These are phyloP conservation scores for Falcaria lacertinaria DNA, from an alignment of 2,888 invertebrate species.

Conservation along the genomic window DNA sequence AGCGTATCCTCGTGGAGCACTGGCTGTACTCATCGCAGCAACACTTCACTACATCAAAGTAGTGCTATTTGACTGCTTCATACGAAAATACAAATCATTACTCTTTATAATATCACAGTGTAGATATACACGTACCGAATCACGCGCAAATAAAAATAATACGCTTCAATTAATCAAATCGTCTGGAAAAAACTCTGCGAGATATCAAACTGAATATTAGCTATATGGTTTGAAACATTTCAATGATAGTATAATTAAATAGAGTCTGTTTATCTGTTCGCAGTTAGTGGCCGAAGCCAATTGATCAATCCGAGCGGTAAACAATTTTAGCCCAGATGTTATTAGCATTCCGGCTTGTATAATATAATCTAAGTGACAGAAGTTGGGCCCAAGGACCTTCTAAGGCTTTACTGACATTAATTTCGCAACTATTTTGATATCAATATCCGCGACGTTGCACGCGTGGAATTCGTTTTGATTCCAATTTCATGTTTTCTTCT, in stretches of 20 bases:
- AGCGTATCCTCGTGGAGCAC: no score
- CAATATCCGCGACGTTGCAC: no score
- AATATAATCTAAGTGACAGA: conserved; percentile 31
- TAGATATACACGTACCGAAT: neutral
- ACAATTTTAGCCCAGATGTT: conserved; percentile 30
- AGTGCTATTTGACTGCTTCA: no score
- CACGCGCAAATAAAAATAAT: neutral
- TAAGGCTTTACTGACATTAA: conserved; percentile 16
- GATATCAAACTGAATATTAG: neutral
- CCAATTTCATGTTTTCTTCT: no score
- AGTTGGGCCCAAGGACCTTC: conserved; percentile 16
- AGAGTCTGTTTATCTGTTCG: conserved; percentile 1
- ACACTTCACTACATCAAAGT: no score
- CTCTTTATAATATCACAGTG: no score
- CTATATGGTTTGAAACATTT: neutral
- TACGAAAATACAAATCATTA: no score
- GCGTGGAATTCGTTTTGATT: no score
- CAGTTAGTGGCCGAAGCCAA: conserved; percentile 10
- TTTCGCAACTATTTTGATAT: neutral
- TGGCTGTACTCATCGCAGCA: no score
- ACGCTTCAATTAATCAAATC: neutral
- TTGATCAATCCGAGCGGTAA: conserved; percentile 26
- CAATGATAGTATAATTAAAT: neutral
- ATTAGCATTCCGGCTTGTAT: conserved; percentile 41
- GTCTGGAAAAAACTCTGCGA: neutral